Conservation (phyloP, 2,113 vertebrate genomes). For the Felis catus region DNA sequence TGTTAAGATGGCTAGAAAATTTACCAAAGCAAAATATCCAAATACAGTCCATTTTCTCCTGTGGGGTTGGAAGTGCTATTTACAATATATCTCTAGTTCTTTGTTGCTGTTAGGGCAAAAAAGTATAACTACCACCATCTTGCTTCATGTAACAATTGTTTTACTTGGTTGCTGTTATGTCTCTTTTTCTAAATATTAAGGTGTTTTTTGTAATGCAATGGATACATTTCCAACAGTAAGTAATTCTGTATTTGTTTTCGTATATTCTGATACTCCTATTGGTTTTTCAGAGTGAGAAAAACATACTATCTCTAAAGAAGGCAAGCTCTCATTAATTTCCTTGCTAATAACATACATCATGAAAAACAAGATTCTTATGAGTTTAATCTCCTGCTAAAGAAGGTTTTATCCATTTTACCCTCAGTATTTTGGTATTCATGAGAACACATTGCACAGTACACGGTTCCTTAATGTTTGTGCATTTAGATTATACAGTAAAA, state of each 20-base stretch:
- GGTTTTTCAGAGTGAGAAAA: constrained; percentile 13
- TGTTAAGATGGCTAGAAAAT: not conserved
- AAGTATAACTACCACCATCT: not conserved
- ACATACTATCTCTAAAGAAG: not conserved
- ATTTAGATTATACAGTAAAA: not conserved
- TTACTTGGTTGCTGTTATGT: not conserved
- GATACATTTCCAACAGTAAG: not conserved
- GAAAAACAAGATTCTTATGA: not conserved
- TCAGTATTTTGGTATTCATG: not conserved
- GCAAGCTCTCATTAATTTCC: not conserved
- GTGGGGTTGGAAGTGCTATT: not conserved
- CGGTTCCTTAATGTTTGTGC: not conserved
- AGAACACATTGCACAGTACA: not conserved
- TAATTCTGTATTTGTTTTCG: not conserved
- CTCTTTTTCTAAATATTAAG: not conserved
- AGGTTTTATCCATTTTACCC: not conserved
- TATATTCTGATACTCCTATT: not conserved
- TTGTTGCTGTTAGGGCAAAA: not conserved
- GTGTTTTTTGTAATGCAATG: not conserved
- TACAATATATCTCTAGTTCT: not conserved
- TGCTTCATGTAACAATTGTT: not conserved
- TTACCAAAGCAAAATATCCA: not conserved
- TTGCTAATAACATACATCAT: not conserved
- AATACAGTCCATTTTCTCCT: not conserved
- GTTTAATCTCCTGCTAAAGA: not conserved